Evolutionary conservation across 2,113 vertebrate genomes (phyloP).

Genomic region (Miniopterus natalensis): DNA sequence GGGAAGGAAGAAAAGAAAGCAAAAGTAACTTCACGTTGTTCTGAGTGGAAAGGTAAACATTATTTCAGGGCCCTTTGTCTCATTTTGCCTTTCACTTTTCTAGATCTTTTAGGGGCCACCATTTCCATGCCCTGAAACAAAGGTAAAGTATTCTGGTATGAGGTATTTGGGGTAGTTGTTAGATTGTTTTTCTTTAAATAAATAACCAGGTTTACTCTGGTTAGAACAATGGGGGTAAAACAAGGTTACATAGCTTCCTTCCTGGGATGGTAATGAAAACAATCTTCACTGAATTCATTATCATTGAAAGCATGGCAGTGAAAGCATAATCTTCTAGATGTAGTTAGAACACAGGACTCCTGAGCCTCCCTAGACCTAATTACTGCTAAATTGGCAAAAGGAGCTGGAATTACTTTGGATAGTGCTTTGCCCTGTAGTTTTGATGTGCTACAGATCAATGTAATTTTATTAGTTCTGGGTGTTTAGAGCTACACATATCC

Average conservation of each 20-base stretch:
- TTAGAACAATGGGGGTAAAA: neutral
- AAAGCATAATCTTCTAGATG: constrained; percentile 42
- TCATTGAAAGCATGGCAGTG: neutral
- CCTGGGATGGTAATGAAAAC: constrained; percentile 22
- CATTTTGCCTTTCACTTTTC: neutral
- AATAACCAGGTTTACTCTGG: constrained; percentile 48
- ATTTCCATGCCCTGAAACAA: constrained; percentile 44
- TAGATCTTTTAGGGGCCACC: constrained; percentile 40
- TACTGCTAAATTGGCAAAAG: constrained; percentile 64
- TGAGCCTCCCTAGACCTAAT: constrained; percentile 39
- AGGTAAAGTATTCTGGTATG: neutral
- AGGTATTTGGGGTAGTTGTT: neutral
- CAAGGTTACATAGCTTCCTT: neutral
- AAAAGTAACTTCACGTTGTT: neutral
- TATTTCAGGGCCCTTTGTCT: neutral
- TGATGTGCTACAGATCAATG: constrained; percentile 43
- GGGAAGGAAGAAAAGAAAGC: neutral
- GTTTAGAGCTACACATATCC: neutral
- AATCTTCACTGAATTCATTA: constrained; percentile 11
- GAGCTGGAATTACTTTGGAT: constrained; percentile 47
- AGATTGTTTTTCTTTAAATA: constrained; percentile 43
- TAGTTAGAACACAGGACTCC: neutral
- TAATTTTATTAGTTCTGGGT: constrained; percentile 64
- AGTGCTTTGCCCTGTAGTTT: constrained; percentile 35
- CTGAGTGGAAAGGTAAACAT: neutral